phyloP scores from a whole-genome alignment of 2,888 invertebrate genomes.

The Caenorhabditis macrosperma region DNA sequence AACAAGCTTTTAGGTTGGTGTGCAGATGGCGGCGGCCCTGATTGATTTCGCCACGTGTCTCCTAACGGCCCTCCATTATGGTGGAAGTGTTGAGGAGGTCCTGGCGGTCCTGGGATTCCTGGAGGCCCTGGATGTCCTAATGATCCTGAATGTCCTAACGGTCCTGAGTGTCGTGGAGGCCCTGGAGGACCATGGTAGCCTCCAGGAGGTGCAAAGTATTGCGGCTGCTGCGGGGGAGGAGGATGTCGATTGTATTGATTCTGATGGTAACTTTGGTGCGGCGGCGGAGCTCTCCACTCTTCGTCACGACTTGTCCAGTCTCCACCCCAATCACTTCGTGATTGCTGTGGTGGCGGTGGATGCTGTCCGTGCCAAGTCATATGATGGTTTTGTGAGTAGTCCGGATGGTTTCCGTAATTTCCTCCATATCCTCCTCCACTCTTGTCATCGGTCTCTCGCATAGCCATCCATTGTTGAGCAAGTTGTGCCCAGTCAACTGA shows the following conservation, averaged over 20 bases:
- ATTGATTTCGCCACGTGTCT: neutral
- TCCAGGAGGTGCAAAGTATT: neutral
- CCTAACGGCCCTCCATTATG: neutral
- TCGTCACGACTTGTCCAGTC: slow-evolving; percentile 45
- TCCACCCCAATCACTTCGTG: slow-evolving; percentile 46
- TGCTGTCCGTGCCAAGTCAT: neutral
- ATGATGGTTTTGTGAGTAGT: slow-evolving; percentile 26
- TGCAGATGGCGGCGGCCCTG: slow-evolving; percentile 10
- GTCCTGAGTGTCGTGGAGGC: neutral
- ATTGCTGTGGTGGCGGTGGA: slow-evolving; percentile 4
- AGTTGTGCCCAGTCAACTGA: slow-evolving; percentile 77
- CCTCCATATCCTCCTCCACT: neutral
- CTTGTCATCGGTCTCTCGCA: slow-evolving; percentile 48
- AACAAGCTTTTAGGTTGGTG: slow-evolving; percentile 22
- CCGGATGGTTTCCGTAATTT: neutral
- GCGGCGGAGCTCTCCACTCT: slow-evolving; percentile 20
- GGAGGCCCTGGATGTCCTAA: neutral
- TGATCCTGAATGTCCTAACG: neutral
- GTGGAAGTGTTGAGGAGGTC: neutral
- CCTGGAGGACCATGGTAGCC: neutral
- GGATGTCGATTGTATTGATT: neutral
- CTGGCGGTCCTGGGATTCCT: neutral
- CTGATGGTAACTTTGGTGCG: slow-evolving; percentile 1
- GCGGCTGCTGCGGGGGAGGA: neutral
- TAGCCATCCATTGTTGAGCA: slow-evolving; percentile 77